Percentiles rank a stretch among this genome's conserved stretches.
phyloP scores from a whole-genome alignment of 1,140 invertebrate genomes.

The Zaprionus nigranus region DNA sequence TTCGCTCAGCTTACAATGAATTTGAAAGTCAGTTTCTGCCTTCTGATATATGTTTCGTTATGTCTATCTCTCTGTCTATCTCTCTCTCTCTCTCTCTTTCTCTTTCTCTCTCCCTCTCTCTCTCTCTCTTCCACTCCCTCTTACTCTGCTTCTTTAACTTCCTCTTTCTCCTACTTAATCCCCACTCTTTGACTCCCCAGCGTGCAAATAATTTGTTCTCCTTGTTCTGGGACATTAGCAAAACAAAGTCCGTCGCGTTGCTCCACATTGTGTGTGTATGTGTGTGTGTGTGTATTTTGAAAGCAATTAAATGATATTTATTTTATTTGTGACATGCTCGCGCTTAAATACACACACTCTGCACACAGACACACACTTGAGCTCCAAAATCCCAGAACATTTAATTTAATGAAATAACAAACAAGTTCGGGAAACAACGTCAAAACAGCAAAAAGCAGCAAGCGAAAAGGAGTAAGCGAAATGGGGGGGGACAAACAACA shows the following conservation, averaged over 20 bases:
- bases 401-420: conserved; percentile 82
- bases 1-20: conserved; percentile 2
- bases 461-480: not conserved
- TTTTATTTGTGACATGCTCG: conserved; percentile 61
- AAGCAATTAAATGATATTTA: conserved; percentile 74
- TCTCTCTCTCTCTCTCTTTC: not conserved
- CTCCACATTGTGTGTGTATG: not conserved
- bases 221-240: conserved; percentile 55
- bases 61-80: not conserved
- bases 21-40: conserved; percentile 3
- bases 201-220: conserved; percentile 38
- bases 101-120: no score
- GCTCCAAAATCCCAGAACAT: conserved; percentile 62
- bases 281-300: conserved; percentile 47
- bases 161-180: not conserved
- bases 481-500: conserved; percentile 13
- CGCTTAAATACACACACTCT: conserved; percentile 32
- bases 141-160: not conserved
- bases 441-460: conserved; percentile 66
- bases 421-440: conserved; percentile 59
- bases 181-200: not conserved
- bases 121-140: not conserved
- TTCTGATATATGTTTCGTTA: not conserved
- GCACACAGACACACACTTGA: conserved; percentile 26
- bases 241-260: conserved; percentile 36